These are phyloP conservation scores for Selene dorsalis DNA, from an alignment of 2,797 vertebrate species.

Conservation along the genomic window DNA sequence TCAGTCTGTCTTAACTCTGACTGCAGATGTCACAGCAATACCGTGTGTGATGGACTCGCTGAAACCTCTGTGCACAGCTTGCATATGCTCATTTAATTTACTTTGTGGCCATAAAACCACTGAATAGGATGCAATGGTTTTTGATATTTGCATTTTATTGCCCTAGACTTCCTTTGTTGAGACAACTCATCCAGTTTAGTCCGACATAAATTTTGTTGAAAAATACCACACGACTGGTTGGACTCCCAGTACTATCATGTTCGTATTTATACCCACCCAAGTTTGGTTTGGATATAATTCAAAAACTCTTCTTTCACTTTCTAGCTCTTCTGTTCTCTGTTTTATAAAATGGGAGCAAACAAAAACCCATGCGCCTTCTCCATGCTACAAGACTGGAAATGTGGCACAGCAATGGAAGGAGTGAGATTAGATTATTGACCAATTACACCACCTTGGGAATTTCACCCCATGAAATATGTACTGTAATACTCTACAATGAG, in stretches of 20 bases:
- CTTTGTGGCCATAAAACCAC: not conserved
- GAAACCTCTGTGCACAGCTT: constrained; percentile 24
- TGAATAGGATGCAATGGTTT: not conserved
- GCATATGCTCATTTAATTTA: constrained; percentile 35
- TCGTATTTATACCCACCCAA: constrained; percentile 13
- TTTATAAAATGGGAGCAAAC: not conserved
- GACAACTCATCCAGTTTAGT: constrained; percentile 3
- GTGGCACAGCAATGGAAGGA: not conserved
- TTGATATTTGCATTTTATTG: constrained; percentile 34
- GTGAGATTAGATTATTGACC: not conserved
- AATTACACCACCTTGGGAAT: not conserved
- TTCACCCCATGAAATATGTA: constrained; percentile 11
- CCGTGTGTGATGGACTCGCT: constrained; percentile 22
- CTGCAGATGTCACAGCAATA: constrained; percentile 45
- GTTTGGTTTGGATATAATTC: constrained; percentile 6
- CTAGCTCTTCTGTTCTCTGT: not conserved
- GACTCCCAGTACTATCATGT: not conserved
- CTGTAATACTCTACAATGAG: not conserved
- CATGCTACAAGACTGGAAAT: constrained; percentile 13
- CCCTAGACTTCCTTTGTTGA: constrained; percentile 21
- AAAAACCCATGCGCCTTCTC: constrained; percentile 11
- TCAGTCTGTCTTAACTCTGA: constrained; percentile 16
- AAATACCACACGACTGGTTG: constrained; percentile 30
- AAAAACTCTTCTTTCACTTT: not conserved
- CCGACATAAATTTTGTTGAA: constrained; percentile 46